Conservation (phyloP, 2,797 vertebrate genomes). For the Falco biarmicus region DNA sequence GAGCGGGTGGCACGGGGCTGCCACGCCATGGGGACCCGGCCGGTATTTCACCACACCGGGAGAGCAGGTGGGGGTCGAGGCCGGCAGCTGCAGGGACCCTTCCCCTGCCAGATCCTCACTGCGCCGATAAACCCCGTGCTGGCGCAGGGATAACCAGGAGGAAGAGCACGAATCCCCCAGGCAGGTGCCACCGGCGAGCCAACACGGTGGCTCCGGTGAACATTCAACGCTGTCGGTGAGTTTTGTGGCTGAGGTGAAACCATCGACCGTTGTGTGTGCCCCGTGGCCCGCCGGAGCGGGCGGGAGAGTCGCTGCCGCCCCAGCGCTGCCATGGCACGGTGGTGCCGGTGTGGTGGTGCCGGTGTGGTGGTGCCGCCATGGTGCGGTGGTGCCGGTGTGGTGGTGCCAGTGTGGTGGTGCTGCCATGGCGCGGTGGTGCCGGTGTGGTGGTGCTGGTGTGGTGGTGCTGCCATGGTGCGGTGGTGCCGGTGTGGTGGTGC, state of each 20-base stretch:
- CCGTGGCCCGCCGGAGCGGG: constrained; percentile 21
- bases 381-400: too few species aligned
- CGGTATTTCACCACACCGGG: neutral
- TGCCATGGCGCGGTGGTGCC: too few species aligned
- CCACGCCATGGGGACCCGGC: neutral
- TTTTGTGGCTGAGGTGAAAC: constrained; percentile 81
- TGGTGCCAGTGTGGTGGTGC: too few species aligned
- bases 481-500: too few species aligned
- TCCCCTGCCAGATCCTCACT: neutral
- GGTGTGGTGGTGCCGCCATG: too few species aligned
- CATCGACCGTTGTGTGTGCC: constrained; percentile 79
- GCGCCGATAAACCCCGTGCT: too few species aligned
- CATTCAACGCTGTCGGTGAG: constrained; percentile 99
- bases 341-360: too few species aligned
- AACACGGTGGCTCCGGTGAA: constrained; percentile 75
- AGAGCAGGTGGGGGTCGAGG: neutral
- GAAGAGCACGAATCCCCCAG: neutral
- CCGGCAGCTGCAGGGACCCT: neutral
- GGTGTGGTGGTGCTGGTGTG: too few species aligned
- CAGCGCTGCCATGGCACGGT: too few species aligned
- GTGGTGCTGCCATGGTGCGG: too few species aligned
- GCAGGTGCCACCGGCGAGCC: neutral
- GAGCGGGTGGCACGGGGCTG: neutral
- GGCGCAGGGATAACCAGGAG: neutral
- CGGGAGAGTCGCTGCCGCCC: neutral